A percentile compares a stretch with the other conserved stretches of the same genome.
phyloP scores from a whole-genome alignment of 2,797 vertebrate species.

The Hoplostethus atlanticus region DNA sequence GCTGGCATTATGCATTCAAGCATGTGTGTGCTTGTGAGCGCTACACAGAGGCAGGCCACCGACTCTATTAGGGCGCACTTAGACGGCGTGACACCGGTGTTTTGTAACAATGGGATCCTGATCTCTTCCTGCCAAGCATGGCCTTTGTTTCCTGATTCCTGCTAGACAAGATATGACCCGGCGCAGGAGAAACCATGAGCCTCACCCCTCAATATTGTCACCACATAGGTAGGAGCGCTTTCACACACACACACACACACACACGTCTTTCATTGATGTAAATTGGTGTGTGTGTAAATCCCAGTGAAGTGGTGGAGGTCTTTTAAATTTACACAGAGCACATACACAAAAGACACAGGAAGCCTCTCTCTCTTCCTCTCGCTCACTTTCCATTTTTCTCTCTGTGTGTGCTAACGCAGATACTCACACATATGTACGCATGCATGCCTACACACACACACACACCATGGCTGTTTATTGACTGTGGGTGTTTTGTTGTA shows the following conservation, averaged over 20 bases:
- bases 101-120: constrained; percentile 53
- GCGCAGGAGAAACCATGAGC: constrained; percentile 57
- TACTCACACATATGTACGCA: neutral
- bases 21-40: constrained; percentile 37
- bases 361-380: neutral
- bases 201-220: constrained; percentile 50
- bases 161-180: constrained; percentile 66
- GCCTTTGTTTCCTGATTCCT: constrained; percentile 58
- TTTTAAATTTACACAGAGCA: constrained; percentile 15
- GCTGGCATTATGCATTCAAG: constrained; percentile 58
- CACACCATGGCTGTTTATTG: neutral
- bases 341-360: neutral
- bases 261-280: neutral
- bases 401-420: neutral
- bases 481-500: constrained; percentile 21
- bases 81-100: constrained; percentile 43
- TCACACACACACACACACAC: neutral
- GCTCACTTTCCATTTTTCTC: neutral
- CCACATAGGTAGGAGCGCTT: constrained; percentile 29
- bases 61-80: constrained; percentile 25
- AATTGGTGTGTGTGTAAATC: neutral
- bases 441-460: constrained; percentile 5
- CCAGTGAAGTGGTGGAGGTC: constrained; percentile 9
- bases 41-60: constrained; percentile 46
- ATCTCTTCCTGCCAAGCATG: constrained; percentile 14